Conservation (phyloP, 2,797 vertebrate genomes). For the Phalanger gymnotis region DNA sequence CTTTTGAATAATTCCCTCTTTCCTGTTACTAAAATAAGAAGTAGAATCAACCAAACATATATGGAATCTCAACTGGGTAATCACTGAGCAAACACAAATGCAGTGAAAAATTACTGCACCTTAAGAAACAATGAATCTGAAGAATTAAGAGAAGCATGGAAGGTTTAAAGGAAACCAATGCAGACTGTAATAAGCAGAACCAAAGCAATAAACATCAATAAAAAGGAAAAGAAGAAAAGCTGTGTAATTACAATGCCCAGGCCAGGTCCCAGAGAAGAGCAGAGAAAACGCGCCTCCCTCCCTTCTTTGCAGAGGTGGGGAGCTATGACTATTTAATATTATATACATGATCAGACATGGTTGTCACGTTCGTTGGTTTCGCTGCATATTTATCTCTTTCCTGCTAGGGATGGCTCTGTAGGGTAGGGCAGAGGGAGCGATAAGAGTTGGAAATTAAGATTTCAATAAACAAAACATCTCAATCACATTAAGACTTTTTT, state of each 20-base stretch:
- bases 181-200: not conserved
- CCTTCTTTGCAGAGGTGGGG: not conserved
- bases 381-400: not conserved
- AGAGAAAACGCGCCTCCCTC: not conserved
- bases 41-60: not conserved
- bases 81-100: not conserved
- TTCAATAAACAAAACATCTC: not conserved
- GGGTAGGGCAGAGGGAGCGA: not conserved
- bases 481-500: not conserved
- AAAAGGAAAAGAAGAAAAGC: not conserved
- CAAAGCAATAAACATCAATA: not conserved
- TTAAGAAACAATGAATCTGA: not conserved
- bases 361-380: not conserved
- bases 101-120: not conserved
- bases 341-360: not conserved
- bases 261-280: not conserved
- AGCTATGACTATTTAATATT: not conserved
- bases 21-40: not conserved
- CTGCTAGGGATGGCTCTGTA: not conserved
- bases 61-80: not conserved
- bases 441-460: not conserved
- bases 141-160: not conserved
- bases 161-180: not conserved
- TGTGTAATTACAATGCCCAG: not conserved
- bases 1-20: not conserved